phyloP scores from a whole-genome alignment of 2,113 vertebrate genomes.

The Dryoscopus gambensis region DNA sequence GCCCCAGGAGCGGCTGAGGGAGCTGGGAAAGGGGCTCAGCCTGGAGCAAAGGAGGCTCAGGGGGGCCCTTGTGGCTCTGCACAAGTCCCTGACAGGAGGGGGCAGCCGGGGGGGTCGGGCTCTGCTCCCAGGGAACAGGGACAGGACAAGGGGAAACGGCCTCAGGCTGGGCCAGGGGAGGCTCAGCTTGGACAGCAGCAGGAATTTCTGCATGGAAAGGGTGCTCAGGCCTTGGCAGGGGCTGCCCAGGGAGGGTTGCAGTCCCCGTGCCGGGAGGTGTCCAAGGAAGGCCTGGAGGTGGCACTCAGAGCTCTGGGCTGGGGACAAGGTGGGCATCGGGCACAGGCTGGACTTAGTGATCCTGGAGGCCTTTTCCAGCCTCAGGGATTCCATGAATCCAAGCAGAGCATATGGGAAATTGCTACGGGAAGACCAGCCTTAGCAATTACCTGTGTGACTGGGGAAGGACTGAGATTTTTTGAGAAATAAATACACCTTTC shows the following conservation, averaged over 20 bases:
- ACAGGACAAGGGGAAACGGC: too few relatives aligned
- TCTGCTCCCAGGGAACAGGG: not conserved
- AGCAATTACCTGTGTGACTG: not conserved
- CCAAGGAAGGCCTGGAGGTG: not conserved
- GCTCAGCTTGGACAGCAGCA: fast-evolving
- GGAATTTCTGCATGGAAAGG: not conserved
- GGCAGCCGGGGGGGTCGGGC: not conserved
- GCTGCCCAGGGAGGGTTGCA: not conserved
- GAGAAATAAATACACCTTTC: not conserved
- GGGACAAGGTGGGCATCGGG: not conserved
- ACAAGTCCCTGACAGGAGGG: not conserved
- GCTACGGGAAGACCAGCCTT: not conserved
- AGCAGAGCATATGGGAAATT: not conserved
- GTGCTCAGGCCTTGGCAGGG: not conserved
- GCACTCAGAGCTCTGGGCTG: not conserved
- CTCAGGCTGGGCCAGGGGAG: too few relatives aligned
- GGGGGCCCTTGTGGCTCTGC: not conserved
- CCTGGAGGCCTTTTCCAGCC: not conserved
- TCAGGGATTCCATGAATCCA: not conserved
- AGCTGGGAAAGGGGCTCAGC: not conserved
- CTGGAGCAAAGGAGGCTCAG: not conserved
- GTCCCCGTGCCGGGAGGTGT: not conserved
- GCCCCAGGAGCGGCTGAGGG: not conserved
- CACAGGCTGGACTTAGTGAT: not conserved
- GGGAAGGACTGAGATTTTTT: not conserved